Evolutionary conservation across 2,888 invertebrate species (phyloP), one percentile per base, ranked within the genome.

Genomic region (Diarsia brunnea): DNA sequence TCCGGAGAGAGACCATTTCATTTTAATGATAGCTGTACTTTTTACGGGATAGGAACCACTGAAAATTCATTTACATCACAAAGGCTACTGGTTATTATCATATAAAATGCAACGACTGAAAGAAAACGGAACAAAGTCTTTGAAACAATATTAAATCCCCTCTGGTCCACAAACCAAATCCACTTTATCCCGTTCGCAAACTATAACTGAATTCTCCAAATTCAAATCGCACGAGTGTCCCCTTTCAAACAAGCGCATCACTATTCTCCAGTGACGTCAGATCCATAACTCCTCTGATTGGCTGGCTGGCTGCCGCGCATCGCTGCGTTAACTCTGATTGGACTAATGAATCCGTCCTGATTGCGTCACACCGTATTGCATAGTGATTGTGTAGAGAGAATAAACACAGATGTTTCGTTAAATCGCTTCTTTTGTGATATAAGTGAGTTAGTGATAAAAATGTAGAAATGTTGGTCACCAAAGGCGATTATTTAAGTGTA

Each of bases 271-370:
- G 77, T 79, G 84, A 88, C 89, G 87, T 85, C 88, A 87, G 82
- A 73, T 69, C 67, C 68, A 78, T 84, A 83, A 78, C 82, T 80
- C 75, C 80, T 78, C 85, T 91, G 91, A 92, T 92, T 92, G 91
- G 91, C 84, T 85, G 77, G 76, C 74, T 84, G 68, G 60, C 65
- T 67, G 73, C 67, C 73, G 78, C 86, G 90, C 89, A 84, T 81
- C 85, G 81, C 79, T 87, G 86, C 85, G 84, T 87, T 86, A 82
- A 82, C 84, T 82, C 88, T 91, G 91, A 92, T 92, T 92, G 92
- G 92, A 86, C 86, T 91, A 92, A 91, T 91, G 90, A 91, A 91
- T 91, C 88, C 77, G 58, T 64, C 38, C 79, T 91, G 90, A 92
- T 92, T 92, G 91, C 81, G 74, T 81, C 84, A 84, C 63, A 84